A percentile compares a stretch with the other conserved stretches of the same genome.
These are phyloP conservation scores for Lysandra coridon DNA, from an alignment of 2,888 invertebrate genomes.

Conservation along the genomic window DNA sequence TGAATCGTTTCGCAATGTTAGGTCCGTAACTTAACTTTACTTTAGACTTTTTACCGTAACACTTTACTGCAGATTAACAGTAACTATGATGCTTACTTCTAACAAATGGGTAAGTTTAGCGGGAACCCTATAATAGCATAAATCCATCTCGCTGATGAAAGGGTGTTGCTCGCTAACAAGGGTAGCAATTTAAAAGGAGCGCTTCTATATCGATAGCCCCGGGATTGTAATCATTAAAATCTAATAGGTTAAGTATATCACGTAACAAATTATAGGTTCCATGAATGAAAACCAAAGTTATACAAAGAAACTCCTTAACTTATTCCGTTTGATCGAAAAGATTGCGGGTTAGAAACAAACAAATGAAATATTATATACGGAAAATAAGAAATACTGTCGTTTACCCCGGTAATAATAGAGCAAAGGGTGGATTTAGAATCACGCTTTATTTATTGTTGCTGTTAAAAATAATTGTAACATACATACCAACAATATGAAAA, in stretches of 20 bases:
- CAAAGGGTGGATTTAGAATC: background rate
- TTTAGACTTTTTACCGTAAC: too few species aligned
- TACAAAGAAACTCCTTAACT: conserved; percentile 3
- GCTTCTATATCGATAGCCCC: conserved; percentile 26
- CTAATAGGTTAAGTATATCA: conserved; percentile 22
- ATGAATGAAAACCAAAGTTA: conserved; percentile 5
- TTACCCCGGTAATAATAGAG: background rate
- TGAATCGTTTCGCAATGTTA: background rate
- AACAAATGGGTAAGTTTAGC: background rate
- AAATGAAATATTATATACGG: conserved; percentile 10
- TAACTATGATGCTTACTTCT: background rate
- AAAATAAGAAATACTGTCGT: conserved; percentile 22
- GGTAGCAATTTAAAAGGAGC: conserved; percentile 29
- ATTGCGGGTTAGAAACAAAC: conserved; percentile 19
- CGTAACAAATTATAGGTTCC: conserved; percentile 26
- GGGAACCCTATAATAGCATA: background rate
- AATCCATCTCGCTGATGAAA: conserved; percentile 11
- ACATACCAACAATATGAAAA: background rate
- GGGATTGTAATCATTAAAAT: conserved; percentile 25
- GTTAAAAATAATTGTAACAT: background rate
- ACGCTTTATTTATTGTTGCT: background rate
- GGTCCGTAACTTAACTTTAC: background rate
- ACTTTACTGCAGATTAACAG: background rate
- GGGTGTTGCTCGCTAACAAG: conserved; percentile 22
- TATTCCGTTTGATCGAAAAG: conserved; percentile 17